These are phyloP conservation scores for Nibea albiflora DNA, from an alignment of 2,113 vertebrate genomes.

Conservation along the genomic window DNA sequence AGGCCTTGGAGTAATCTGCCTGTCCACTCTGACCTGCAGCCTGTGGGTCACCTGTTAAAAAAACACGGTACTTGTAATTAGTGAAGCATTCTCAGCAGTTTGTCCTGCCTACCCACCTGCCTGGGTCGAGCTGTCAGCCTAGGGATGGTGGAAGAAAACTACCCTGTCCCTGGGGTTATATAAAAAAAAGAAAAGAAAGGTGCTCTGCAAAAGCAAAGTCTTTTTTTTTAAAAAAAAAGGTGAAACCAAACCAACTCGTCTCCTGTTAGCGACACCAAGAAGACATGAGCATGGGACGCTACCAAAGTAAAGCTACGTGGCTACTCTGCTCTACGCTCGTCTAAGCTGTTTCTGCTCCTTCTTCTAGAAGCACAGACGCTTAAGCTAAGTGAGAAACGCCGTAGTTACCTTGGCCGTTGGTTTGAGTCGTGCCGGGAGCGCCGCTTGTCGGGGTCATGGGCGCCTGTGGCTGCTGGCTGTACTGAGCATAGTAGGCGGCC, in stretches of 20 bases:
- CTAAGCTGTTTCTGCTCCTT: not conserved
- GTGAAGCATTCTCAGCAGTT: slow-evolving; percentile 77
- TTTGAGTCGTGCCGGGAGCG: slow-evolving; percentile 91
- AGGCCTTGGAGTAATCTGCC: slow-evolving; percentile 99
- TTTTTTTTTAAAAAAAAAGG: slow-evolving; percentile 13
- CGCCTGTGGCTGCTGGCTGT: slow-evolving; percentile 95
- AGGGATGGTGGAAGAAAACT: slow-evolving; percentile 61
- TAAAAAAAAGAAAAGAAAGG: slow-evolving; percentile 20
- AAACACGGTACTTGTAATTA: slow-evolving; percentile 85
- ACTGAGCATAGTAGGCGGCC: slow-evolving; percentile 99
- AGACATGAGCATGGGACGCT: slow-evolving; percentile 36
- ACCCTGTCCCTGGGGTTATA: slow-evolving; percentile 52
- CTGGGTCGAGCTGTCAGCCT: slow-evolving; percentile 66
- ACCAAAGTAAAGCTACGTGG: slow-evolving; percentile 6
- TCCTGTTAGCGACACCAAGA: slow-evolving; percentile 38
- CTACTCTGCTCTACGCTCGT: slow-evolving; percentile 60
- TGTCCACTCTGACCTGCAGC: slow-evolving; percentile 97
- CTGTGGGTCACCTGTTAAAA: slow-evolving; percentile 94
- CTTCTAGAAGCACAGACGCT: not conserved
- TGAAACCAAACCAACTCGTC: slow-evolving; percentile 47
- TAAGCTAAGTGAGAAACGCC: not conserved
- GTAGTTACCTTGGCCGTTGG: slow-evolving; percentile 94
- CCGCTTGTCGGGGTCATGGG: slow-evolving; percentile 93
- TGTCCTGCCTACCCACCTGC: slow-evolving; percentile 71
- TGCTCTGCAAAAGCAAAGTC: slow-evolving; percentile 54